phyloP scores from a whole-genome alignment of 2,797 vertebrate genomes.

The Siniperca obscura region DNA sequence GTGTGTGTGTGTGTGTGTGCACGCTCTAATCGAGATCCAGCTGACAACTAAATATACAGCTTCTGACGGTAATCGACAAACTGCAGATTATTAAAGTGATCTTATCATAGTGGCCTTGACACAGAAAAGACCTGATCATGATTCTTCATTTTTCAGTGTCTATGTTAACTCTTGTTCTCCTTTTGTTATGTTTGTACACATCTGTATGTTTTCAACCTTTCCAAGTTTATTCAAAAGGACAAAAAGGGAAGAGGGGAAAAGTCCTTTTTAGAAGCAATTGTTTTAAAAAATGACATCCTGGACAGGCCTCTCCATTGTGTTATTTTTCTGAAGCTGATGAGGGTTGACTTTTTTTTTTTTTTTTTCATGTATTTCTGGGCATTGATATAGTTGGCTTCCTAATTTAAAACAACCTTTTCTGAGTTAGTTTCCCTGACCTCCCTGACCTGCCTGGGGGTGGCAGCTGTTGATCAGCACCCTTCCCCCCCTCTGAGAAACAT shows the following conservation, averaged over 20 bases:
- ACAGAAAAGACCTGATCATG: constrained; percentile 77
- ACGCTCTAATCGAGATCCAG: constrained; percentile 71
- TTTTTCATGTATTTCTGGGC: constrained; percentile 83
- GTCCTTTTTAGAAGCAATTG: constrained; percentile 71
- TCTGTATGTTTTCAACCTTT: constrained; percentile 67
- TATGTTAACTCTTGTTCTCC: constrained; percentile 49
- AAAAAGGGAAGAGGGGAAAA: constrained; percentile 84
- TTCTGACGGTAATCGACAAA: constrained; percentile 73
- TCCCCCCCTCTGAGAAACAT: constrained; percentile 54
- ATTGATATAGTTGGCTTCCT: constrained; percentile 87
- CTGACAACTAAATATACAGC: constrained; percentile 73
- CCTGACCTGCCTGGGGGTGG: constrained; percentile 84
- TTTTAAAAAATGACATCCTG: constrained; percentile 62
- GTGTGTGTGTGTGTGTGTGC: constrained; percentile 42
- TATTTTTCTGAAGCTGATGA: constrained; percentile 59
- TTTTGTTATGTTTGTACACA: constrained; percentile 55
- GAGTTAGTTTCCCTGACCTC: constrained; percentile 76
- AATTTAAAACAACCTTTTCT: constrained; percentile 68
- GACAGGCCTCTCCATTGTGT: constrained; percentile 67
- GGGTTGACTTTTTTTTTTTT: constrained; percentile 46
- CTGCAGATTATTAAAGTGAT: constrained; percentile 80
- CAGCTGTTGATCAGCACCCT: constrained; percentile 86
- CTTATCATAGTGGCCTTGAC: constrained; percentile 87
- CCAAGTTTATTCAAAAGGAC: constrained; percentile 78
- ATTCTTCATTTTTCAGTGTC: constrained; percentile 70